Conservation (phyloP, 2,797 vertebrate species). For the Propithecus perrieri region DNA sequence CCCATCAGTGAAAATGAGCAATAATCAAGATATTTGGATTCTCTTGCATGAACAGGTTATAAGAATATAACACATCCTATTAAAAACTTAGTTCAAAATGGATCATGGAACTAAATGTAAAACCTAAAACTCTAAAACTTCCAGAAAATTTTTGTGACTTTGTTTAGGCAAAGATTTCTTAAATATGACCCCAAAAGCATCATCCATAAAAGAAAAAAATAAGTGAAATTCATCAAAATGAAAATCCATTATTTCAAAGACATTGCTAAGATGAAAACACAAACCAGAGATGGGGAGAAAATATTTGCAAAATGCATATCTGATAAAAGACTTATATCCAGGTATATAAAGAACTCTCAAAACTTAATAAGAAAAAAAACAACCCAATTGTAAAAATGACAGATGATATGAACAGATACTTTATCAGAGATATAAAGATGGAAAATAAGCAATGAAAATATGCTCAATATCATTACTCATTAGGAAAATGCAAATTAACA, state of each 20-base stretch:
- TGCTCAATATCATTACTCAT: background rate
- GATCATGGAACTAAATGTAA: background rate
- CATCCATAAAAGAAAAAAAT: background rate
- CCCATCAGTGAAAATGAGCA: constrained; percentile 2
- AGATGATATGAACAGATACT: background rate
- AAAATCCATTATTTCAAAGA: constrained; percentile 25
- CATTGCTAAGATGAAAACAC: background rate
- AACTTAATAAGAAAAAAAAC: background rate
- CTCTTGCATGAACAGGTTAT: background rate
- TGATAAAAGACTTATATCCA: background rate
- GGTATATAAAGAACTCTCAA: constrained; percentile 1
- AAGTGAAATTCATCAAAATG: constrained; percentile 2
- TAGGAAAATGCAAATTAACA: background rate
- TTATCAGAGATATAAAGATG: background rate
- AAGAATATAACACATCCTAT: background rate
- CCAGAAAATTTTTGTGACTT: background rate
- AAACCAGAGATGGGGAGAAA: background rate
- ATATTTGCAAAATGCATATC: background rate
- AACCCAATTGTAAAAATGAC: background rate
- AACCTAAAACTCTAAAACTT: background rate
- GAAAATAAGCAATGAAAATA: background rate
- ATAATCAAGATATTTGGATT: background rate
- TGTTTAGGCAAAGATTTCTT: background rate
- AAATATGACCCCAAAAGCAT: background rate
- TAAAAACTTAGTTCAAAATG: background rate